Conservation (phyloP, 2,888 invertebrate species). For the Erpobdella octoculata region DNA sequence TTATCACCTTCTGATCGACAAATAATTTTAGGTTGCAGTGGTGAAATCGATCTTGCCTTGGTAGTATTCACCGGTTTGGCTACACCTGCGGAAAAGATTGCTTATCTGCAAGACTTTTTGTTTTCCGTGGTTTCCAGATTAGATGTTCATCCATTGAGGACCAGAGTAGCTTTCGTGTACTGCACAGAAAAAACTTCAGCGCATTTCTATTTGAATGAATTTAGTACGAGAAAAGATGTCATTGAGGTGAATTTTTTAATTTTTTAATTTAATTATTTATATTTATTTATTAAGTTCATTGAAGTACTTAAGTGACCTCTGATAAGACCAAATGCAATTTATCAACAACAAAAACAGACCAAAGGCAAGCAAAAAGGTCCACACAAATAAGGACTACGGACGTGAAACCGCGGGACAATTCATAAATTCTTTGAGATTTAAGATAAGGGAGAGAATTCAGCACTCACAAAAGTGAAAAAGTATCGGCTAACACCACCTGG, state of each 20-base stretch:
- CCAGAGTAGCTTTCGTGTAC: constrained; percentile 36
- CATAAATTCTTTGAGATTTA: no score
- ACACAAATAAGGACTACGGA: no score
- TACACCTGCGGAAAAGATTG: constrained; percentile 32
- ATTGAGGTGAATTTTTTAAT: constrained; percentile 34
- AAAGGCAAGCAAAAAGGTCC: no score
- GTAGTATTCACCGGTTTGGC: constrained; percentile 31
- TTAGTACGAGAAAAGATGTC: constrained; percentile 40
- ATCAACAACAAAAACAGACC: no score
- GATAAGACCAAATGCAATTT: no score
- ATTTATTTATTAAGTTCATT: neutral
- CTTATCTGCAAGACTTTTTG: constrained; percentile 32
- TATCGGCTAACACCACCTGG: no score
- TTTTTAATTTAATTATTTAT: neutral
- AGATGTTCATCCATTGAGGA: constrained; percentile 32
- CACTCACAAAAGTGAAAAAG: no score
- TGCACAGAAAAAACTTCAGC: constrained; percentile 37
- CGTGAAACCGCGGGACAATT: no score
- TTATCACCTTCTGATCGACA: no score
- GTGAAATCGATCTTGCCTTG: constrained; percentile 33
- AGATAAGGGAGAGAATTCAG: no score
- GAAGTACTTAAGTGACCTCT: neutral
- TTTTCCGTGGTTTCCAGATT: constrained; percentile 27
- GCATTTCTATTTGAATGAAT: constrained; percentile 44
- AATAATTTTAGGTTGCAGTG: constrained; percentile 30